Evolutionary conservation across 1,140 invertebrate species (phyloP), one percentile per base, ranked within the genome.

Genomic region (Aphaenogaster rudis): DNA sequence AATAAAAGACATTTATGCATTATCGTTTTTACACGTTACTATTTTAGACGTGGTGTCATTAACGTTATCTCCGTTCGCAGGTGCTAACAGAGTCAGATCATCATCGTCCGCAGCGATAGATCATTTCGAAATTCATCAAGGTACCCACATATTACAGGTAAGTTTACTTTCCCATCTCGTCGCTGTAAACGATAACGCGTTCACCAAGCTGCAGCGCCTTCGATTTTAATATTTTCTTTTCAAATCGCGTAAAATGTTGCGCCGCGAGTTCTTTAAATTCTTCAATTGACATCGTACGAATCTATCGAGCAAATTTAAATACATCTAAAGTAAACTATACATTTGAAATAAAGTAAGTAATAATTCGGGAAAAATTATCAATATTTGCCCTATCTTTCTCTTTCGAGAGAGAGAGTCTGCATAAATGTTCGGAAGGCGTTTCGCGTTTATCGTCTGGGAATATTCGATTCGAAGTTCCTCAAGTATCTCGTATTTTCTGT

Each of bases 91-190:
- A 93, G 96, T 96, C 85, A 97, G 98, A 94, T 95, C 96, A 87
- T 95, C 97, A 50, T 92, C 96, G 57, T 96, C 96, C 21, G 95
- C 98, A 87, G 97, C 98, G 21, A 97, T 98, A 95, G 98, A 99
- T 93, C 96, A 99, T 92, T 99, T 99, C 94, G 98, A 99, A 94
- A 98, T 98, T 94, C 98, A 99, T 95, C 98, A 99, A 96, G 99
- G 99, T 93, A 99, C 99, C 82, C 99, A 99, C 95, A 99, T 99
- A 93, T 96, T 99, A 89, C 98, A 99, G 97, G 98, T 99, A 96
- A 95, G 93, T 54, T 5, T 13, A 33, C 8, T 54, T 61, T 50
- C 3, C n/a, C 39, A 39, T 67, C 33, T 39, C 7, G 13, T 3
- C 28, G 0, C 8, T 48, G 11, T 48, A 13, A 86, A 42, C 11